Conservation (phyloP, 1,140 invertebrate species). For the Cepaea nemoralis region DNA sequence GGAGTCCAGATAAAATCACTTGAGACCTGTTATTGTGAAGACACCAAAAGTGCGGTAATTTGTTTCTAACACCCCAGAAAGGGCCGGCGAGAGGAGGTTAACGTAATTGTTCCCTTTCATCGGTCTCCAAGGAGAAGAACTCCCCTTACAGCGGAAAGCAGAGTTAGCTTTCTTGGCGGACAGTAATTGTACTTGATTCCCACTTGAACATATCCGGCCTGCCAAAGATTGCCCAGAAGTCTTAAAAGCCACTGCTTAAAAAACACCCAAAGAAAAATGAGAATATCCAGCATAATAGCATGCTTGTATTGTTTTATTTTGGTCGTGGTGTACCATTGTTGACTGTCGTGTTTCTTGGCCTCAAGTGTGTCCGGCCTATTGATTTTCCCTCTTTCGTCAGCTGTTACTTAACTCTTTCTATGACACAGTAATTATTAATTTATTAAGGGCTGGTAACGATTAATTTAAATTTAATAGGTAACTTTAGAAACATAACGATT, state of each 20-base stretch:
- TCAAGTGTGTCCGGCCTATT: too few relatives aligned
- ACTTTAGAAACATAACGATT: too few relatives aligned
- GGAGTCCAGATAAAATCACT: background rate
- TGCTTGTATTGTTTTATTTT: too few relatives aligned
- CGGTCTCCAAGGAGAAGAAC: slow-evolving; percentile 27
- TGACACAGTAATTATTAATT: too few relatives aligned
- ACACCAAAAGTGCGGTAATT: slow-evolving; percentile 33
- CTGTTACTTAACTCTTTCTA: too few relatives aligned
- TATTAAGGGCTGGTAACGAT: too few relatives aligned
- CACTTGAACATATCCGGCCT: background rate
- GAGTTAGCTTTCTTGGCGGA: slow-evolving; percentile 36
- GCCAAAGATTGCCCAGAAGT: background rate
- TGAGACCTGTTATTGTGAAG: slow-evolving; percentile 14
- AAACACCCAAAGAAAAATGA: background rate
- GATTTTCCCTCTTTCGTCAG: too few relatives aligned
- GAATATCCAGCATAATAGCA: too few relatives aligned
- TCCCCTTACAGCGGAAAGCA: slow-evolving; percentile 24
- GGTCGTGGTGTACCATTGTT: too few relatives aligned
- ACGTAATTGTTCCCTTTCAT: slow-evolving; percentile 37
- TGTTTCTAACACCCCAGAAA: slow-evolving; percentile 34
- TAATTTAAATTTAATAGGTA: too few relatives aligned
- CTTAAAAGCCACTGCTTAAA: background rate
- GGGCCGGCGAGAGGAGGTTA: slow-evolving; percentile 10
- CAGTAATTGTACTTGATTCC: slow-evolving; percentile 36
- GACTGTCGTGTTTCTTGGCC: too few relatives aligned